A percentile compares a stretch with the other conserved stretches of the same genome.
Evolutionary conservation across 2,888 invertebrate genomes (phyloP).

Genomic region (Drosophila nr. perissopoda): DNA sequence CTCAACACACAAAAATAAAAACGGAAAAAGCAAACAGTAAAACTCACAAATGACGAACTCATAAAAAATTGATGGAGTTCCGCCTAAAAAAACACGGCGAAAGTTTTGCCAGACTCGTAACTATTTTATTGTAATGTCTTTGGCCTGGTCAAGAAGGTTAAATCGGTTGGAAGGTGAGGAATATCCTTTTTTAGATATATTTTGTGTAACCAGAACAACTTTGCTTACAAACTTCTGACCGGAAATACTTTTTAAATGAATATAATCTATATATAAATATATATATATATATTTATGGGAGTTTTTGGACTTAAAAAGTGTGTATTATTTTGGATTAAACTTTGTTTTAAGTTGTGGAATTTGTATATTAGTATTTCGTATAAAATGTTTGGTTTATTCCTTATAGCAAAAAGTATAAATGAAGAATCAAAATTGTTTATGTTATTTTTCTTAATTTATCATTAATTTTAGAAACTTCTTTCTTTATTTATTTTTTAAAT

Average conservation of each 20-base stretch:
- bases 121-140: conserved; percentile 1
- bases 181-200: neutral
- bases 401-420: too few species aligned
- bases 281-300: too few species aligned
- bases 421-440: neutral
- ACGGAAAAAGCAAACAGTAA: conserved; percentile 26
- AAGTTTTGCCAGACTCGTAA: conserved; percentile 35
- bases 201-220: neutral
- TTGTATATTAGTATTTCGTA: too few species aligned
- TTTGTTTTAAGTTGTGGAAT: neutral
- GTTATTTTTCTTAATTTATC: neutral
- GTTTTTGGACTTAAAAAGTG: too few species aligned
- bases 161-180: neutral
- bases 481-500: neutral
- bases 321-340: neutral
- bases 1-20: conserved; percentile 16
- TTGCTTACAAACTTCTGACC: neutral
- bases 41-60: conserved; percentile 45
- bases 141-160: neutral
- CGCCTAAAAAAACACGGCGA: conserved; percentile 34
- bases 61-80: conserved; percentile 41
- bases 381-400: too few species aligned
- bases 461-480: neutral
- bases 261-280: too few species aligned
- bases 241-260: neutral